A percentile compares a stretch with the other conserved stretches of the same genome.
These are phyloP conservation scores for Drosophila mayri DNA, from an alignment of 1,140 invertebrate species.

Conservation along the genomic window DNA sequence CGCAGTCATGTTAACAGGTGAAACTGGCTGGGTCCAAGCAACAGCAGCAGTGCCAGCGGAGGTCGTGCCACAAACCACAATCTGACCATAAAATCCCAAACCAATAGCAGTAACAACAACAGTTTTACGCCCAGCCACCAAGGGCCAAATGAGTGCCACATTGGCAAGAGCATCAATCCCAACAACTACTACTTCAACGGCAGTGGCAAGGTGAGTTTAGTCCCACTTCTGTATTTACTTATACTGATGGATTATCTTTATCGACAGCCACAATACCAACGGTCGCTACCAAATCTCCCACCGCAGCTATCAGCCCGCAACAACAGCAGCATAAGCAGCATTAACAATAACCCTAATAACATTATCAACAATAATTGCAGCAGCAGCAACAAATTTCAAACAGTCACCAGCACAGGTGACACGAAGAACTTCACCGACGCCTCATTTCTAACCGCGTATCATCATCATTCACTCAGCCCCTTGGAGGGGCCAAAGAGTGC, in stretches of 20 bases:
- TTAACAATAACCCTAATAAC: conserved; percentile 30
- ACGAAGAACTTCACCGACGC: conserved; percentile 50
- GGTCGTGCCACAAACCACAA: conserved; percentile 57
- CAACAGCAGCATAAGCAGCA: conserved; percentile 43
- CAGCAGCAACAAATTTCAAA: conserved; percentile 23
- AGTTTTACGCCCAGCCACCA: conserved; percentile 33
- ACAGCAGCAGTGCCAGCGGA: conserved; percentile 51
- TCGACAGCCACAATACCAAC: conserved; percentile 43
- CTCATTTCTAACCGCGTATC: conserved; percentile 53
- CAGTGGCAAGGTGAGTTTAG: conserved; percentile 49
- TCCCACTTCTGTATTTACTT: neutral
- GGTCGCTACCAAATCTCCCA: conserved; percentile 52
- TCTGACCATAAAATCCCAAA: conserved; percentile 57
- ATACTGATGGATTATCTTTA: neutral
- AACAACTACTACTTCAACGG: conserved; percentile 38
- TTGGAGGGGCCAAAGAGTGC: conserved; percentile 51
- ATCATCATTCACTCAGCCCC: conserved; percentile 33
- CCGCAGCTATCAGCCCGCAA: conserved; percentile 51
- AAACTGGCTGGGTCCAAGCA: conserved; percentile 71
- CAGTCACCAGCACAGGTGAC: conserved; percentile 22
- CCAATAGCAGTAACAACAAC: conserved; percentile 46
- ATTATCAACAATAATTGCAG: conserved; percentile 51
- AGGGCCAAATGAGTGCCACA: conserved; percentile 38
- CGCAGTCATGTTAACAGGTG: conserved; percentile 84
- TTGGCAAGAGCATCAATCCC: conserved; percentile 34